Evolutionary conservation across 2,888 invertebrate species (phyloP).

Genomic region (Pogonocherus hispidulus): DNA sequence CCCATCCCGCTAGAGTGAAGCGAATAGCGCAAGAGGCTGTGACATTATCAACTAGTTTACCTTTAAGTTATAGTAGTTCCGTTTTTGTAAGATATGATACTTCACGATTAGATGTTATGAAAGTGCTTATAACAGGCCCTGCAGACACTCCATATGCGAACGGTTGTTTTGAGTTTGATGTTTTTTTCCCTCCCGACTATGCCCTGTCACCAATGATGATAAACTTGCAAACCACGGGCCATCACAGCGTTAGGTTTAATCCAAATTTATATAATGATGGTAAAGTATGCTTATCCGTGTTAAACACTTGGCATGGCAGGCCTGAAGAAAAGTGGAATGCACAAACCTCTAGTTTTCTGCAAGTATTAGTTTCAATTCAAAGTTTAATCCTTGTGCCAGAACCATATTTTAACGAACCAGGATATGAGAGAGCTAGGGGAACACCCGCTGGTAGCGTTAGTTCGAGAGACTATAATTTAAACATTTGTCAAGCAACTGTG

Average conservation of each 20-base stretch:
- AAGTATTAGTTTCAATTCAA: slow-evolving; percentile 94
- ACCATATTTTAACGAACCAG: slow-evolving; percentile 94
- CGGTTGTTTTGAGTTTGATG: slow-evolving; percentile 93
- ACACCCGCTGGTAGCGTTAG: slow-evolving; percentile 90
- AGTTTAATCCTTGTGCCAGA: slow-evolving; percentile 92
- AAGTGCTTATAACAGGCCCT: slow-evolving; percentile 89
- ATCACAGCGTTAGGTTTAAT: slow-evolving; percentile 91
- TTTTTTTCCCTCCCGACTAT: slow-evolving; percentile 86
- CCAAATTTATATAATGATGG: slow-evolving; percentile 96
- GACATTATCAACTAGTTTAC: slow-evolving; percentile 91
- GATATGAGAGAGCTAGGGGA: slow-evolving; percentile 86
- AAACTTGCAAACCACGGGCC: slow-evolving; percentile 91
- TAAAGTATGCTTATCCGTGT: slow-evolving; percentile 93
- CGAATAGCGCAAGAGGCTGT: slow-evolving; percentile 95
- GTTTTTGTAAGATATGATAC: slow-evolving; percentile 97
- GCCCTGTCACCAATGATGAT: slow-evolving; percentile 85
- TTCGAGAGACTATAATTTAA: slow-evolving; percentile 94
- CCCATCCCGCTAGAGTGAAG: slow-evolving; percentile 89
- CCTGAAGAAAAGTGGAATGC: slow-evolving; percentile 98
- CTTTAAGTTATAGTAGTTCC: slow-evolving; percentile 92
- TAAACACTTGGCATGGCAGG: slow-evolving; percentile 97
- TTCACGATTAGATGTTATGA: slow-evolving; percentile 95
- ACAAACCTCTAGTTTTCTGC: slow-evolving; percentile 93
- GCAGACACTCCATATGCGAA: slow-evolving; percentile 93
- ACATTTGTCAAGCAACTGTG: slow-evolving; percentile 94